Evolutionary conservation across 2,113 vertebrate genomes (phyloP).

Genomic region (Dunckerocampus dactyliophorus): DNA sequence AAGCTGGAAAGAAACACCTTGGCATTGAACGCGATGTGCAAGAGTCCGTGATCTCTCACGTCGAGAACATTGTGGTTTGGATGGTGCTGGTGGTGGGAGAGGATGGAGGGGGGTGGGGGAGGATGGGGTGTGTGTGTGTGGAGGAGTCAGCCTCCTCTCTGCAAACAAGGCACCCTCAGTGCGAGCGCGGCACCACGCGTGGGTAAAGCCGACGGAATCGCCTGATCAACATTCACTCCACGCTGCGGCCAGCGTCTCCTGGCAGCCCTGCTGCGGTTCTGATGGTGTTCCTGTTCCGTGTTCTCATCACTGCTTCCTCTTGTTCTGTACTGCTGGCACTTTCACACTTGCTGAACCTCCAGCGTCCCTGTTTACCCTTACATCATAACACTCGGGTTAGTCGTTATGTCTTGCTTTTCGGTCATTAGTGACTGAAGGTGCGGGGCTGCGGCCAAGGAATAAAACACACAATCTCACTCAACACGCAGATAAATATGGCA

Average conservation of each 20-base stretch:
- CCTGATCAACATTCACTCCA: conserved; percentile 55
- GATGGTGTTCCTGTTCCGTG: neutral
- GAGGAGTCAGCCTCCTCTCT: conserved; percentile 34
- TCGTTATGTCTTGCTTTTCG: too few species aligned
- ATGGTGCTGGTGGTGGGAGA: neutral
- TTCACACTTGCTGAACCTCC: neutral
- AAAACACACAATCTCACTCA: too few species aligned
- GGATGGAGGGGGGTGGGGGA: too few species aligned
- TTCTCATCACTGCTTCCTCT: conserved; percentile 7
- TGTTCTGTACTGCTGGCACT: conserved; percentile 43
- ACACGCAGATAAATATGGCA: too few species aligned
- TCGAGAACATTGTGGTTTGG: neutral
- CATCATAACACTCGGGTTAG: too few species aligned
- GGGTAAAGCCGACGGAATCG: conserved; percentile 30
- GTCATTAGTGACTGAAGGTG: too few species aligned
- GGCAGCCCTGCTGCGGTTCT: conserved; percentile 12
- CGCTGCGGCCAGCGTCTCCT: conserved; percentile 12
- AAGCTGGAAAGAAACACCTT: too few species aligned
- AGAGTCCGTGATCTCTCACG: neutral
- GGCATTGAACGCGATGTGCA: too few species aligned
- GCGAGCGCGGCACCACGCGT: conserved; percentile 28
- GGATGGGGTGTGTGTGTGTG: neutral
- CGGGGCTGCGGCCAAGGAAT: too few species aligned
- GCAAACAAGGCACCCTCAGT: conserved; percentile 65
- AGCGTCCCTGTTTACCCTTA: too few species aligned